phyloP scores from a whole-genome alignment of 2,888 invertebrate genomes.

The Mimumesa dahlbomi region DNA sequence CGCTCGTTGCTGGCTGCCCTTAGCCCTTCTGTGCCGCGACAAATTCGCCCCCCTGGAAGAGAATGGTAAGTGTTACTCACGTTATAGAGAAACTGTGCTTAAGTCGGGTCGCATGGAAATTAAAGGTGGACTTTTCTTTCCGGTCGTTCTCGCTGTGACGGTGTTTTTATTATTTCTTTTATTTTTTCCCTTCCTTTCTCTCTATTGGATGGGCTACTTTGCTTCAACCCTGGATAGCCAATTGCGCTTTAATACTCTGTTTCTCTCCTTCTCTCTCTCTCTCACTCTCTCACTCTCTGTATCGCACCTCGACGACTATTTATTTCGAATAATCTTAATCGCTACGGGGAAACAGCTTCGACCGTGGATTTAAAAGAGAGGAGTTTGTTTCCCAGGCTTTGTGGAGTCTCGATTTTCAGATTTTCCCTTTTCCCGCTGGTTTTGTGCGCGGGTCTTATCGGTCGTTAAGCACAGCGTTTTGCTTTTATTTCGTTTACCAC shows the following conservation, averaged over 20 bases:
- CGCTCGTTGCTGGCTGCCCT: constrained; percentile 81
- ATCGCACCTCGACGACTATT: background rate
- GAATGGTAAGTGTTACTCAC: constrained; percentile 73
- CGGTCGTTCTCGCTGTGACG: background rate
- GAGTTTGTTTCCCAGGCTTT: background rate
- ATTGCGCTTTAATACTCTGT: no score
- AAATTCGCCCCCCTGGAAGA: constrained; percentile 80
- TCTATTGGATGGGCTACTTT: no score
- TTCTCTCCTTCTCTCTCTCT: background rate
- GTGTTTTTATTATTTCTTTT: no score
- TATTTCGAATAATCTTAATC: background rate
- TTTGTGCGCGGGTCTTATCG: no score
- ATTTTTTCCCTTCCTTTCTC: background rate
- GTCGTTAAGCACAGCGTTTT: background rate
- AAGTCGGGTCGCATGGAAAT: constrained; percentile 15
- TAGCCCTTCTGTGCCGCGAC: constrained; percentile 81
- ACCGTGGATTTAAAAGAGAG: background rate
- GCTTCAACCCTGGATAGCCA: background rate
- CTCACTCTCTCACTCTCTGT: background rate
- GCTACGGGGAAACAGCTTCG: background rate
- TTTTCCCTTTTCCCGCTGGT: background rate
- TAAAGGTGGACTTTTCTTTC: constrained; percentile 1
- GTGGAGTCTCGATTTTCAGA: background rate
- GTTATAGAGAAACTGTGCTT: background rate
- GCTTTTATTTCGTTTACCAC: no score